Evolutionary conservation across 2,797 vertebrate species (phyloP).

Genomic region (Notamacropus eugenii): DNA sequence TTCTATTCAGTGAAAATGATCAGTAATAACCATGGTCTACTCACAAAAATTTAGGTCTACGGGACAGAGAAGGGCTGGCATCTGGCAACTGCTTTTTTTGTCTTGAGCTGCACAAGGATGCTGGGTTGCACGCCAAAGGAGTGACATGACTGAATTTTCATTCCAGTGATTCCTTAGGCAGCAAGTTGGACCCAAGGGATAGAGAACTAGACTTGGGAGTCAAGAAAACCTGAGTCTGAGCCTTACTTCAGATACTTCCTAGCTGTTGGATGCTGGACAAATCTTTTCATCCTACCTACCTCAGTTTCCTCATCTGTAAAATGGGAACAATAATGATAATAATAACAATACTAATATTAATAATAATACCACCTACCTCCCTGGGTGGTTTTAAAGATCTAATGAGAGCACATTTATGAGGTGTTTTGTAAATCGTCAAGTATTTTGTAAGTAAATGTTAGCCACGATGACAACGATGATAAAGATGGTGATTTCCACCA

Average conservation of each 20-base stretch:
- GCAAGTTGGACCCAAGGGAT: background rate
- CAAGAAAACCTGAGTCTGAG: background rate
- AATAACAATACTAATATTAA: too few relatives aligned
- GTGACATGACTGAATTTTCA: background rate
- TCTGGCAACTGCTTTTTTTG: background rate
- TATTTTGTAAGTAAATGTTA: background rate
- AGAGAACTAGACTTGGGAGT: background rate
- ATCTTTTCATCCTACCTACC: background rate
- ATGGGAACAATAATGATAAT: background rate
- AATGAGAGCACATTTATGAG: background rate
- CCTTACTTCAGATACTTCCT: background rate
- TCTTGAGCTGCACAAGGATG: background rate
- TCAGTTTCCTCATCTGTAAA: background rate
- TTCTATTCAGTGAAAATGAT: background rate
- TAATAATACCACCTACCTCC: background rate
- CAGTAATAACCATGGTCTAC: background rate
- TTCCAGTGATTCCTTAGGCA: background rate
- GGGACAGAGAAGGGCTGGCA: background rate
- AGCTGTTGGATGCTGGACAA: background rate
- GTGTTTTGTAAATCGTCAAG: background rate
- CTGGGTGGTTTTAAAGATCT: background rate
- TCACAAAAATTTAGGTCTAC: background rate
- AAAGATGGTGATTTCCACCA: background rate
- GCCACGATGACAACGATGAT: background rate
- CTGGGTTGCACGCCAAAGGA: background rate